Evolutionary conservation across 1,140 invertebrate species (phyloP), one percentile per base, ranked within the genome.

Genomic region (Nixonia krombeini): DNA sequence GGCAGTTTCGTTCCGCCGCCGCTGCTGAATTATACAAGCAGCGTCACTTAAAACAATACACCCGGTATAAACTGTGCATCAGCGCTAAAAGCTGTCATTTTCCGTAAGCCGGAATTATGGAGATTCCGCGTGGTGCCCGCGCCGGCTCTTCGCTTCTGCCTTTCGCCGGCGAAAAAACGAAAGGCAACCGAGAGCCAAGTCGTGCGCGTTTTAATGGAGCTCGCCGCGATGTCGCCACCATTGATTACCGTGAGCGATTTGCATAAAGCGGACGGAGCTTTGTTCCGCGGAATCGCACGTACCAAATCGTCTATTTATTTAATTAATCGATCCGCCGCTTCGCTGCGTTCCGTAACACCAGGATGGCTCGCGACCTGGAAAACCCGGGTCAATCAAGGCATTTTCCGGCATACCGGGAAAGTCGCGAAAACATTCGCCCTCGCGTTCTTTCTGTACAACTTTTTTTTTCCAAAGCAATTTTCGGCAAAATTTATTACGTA

Each of bases 31-130:
- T 83, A 81, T 83, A 82, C 75, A 82, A 76, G 71, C 77, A 73
- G 73, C 70, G 65, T 70, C 79, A 81, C 79, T 82, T 84, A 83
- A 82, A 84, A 84, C 83, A 85, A 84, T 81, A 81, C 78, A 78
- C 66, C 70, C 76, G 75, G 77, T 81, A 83, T 82, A 84, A 84
- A 83, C 80, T 80, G 76, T 78, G 78, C 82, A 83, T 85, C 82
- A 82, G 69, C 76, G 74, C 72, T 85, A 84, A 85, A 85, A 85
- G 80, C 82, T 84, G 82, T 85, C 80, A 81, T 83, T 85, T 84
- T 83, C 75, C 77, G 75, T 85, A 84, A 84, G 80, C 79, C 70
- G 73, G 81, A 83, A 85, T 85, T 85, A 84, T 84, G 83, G 78
- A 80, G 74, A 84, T 84, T 76, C 55, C 59, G 47, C 41, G 50